A percentile compares a stretch with the other conserved stretches of the same genome.
Evolutionary conservation across 2,113 vertebrate species (phyloP).

Genomic region (Tachysurus vachellii): DNA sequence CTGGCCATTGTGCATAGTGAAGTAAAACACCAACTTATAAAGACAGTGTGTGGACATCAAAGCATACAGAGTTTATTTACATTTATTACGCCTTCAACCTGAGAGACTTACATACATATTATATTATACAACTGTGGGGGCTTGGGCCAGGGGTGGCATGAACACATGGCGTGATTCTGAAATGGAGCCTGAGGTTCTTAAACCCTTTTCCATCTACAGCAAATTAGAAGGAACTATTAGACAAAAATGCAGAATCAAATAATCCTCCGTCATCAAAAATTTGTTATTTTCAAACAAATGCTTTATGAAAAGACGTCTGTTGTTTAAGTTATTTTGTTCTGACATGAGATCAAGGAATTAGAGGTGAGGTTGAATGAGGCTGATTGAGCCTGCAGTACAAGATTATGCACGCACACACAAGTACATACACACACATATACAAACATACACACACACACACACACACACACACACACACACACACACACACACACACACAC

Average conservation of each 20-base stretch:
- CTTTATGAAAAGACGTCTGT: constrained; percentile 58
- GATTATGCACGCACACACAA: constrained; percentile 45
- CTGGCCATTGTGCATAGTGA: neutral
- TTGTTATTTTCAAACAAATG: constrained; percentile 50
- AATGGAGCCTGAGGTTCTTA: neutral
- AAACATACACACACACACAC: constrained; percentile 42
- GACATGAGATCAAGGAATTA: constrained; percentile 63
- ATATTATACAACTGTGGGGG: no score
- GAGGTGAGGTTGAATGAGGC: constrained; percentile 50
- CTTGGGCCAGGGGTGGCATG: no score
- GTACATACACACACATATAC: constrained; percentile 18
- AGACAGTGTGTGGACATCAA: neutral
- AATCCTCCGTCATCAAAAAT: constrained; percentile 15
- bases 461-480: constrained; percentile 22
- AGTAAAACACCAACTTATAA: neutral
- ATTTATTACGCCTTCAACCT: no score
- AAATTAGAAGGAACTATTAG: neutral
- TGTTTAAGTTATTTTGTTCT: constrained; percentile 63
- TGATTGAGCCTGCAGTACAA: constrained; percentile 55
- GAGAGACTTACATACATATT: no score
- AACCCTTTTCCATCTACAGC: neutral
- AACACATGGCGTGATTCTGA: neutral
- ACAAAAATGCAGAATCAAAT: constrained; percentile 10
- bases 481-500: no score
- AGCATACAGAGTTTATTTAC: neutral